Evolutionary conservation across 2,797 vertebrate genomes (phyloP), one percentile per base, ranked within the genome.

Genomic region (Streptopelia turtur): DNA sequence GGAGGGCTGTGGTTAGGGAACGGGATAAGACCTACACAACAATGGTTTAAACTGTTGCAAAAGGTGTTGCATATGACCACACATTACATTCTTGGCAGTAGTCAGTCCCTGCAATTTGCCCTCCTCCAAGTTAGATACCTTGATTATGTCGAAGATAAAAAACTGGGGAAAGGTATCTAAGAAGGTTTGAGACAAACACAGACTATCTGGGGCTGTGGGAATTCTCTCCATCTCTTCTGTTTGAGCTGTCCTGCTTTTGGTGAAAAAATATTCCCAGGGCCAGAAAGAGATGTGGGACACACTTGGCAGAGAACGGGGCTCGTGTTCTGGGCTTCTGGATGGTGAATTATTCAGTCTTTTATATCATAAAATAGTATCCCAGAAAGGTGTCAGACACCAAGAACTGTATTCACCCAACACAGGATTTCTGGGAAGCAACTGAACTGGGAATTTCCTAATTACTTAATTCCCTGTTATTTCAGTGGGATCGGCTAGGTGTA

Each of bases 401-500:
- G 57, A 28, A 23, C 41, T 65, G 13, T 43, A 50, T 47, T 33
- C 16, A 55, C 18, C 23, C 59, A 31, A 31, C 3, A 7, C 1
- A 83, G 18, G 6, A 25, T 69, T 82, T 55, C 50, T 4, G 20
- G 57, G 50, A 81, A 70, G 9, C 2, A 0, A 30, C 47, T 50
- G 3, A 8, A 0, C 16, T 43, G 21, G 23, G 15, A 17, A 60
- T 68, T 90, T 37, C 33, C 2, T 52, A 13, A 13, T 49, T 57
- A 41, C 75, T 83, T 76, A 11, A 4, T 9, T 81, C 53, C 11
- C 35, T 17, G 5, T 31, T 64, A 74, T 50, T 70, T 55, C 2
- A 0, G 1, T n/a, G 33, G 17, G 18, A 39, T 24, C 55, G 68
- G 18, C 11, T 20, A 20, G 37, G 9, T 53, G 4, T 53, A 20